Base-by-base conservation (phyloP, 2,113 vertebrate genomes). In the Seriola dumerili region DNA sequence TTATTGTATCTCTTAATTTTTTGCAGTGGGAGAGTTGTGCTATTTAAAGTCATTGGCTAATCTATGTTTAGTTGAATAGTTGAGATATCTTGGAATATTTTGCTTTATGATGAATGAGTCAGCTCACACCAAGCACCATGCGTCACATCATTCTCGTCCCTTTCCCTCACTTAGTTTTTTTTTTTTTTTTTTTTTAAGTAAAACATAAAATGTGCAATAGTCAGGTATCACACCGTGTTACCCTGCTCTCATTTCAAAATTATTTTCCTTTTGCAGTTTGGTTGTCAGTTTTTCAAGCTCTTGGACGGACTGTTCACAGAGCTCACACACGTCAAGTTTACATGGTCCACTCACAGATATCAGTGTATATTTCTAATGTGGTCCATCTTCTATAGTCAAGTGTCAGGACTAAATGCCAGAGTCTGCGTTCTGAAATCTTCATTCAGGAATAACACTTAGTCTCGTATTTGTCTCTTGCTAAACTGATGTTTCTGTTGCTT, bases 201-300 rank as follows among this genome's bases (percentile, higher is more conserved):
- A 77, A 76, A 36, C 19, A 76, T 64, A 68, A 57, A 70, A 79
- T 91, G 90, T 91, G 89, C 90, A 89, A 85, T 72, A 69, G 21
- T 67, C 86, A 88, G 76, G 81, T 38, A 13, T 88, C 63, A 68
- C 61, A 81, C 79, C 72, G 2, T 73, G 81, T 85, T 83, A 89
- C 88, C 85, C 83, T 88, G 87, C 80, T 85, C 16, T 61, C 42
- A 64, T 65, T 63, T 65, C 4, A 32, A 58, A 64, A 68, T 72
- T 34, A 21, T 73, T 73, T 70, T 76, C 50, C 13, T 72, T 85
- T 90, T 90, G 70, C 87, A 91, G 78, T 86, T 88, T 77, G 36
- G 21, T 82, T 74, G n/a, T 83, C 32, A 63, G 46, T 71, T 68
- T 52, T 86, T 77, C 17, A 10, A 78, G 29, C 63, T 80, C 74